A percentile compares a stretch with the other conserved stretches of the same genome.
These are phyloP conservation scores for Ptilorrhoa leucosticta DNA, from an alignment of 2,113 vertebrate species.

Conservation along the genomic window DNA sequence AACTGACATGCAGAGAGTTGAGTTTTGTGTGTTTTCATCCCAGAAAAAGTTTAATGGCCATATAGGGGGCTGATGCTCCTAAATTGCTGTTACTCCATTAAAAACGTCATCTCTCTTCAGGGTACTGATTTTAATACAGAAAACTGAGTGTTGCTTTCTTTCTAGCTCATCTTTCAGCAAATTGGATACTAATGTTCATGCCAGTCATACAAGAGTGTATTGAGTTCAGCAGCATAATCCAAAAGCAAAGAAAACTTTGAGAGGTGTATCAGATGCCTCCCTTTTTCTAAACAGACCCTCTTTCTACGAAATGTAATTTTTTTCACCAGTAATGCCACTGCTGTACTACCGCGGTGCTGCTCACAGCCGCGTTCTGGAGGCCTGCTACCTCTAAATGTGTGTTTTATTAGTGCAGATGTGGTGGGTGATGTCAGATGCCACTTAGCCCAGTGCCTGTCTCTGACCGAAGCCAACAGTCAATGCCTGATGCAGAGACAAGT, in stretches of 20 bases:
- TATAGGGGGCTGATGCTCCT: background rate
- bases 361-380: accelerated
- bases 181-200: background rate
- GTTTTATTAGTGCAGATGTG: background rate
- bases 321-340: background rate
- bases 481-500: background rate
- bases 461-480: accelerated
- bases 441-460: background rate
- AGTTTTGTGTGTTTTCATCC: background rate
- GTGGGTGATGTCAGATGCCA: background rate
- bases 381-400: background rate
- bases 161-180: background rate
- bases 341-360: accelerated
- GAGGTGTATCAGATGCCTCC: background rate
- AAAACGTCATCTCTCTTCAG: background rate
- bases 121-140: background rate
- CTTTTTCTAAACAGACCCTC: background rate
- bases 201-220: background rate
- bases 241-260: background rate
- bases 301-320: background rate
- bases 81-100: background rate
- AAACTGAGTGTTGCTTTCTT: background rate
- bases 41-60: no score
- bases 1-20: background rate
- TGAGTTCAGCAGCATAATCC: background rate